Percentiles rank a stretch among this genome's conserved stretches.
phyloP scores from a whole-genome alignment of 2,797 vertebrate species.

The Triplophysa yarkandensis region DNA sequence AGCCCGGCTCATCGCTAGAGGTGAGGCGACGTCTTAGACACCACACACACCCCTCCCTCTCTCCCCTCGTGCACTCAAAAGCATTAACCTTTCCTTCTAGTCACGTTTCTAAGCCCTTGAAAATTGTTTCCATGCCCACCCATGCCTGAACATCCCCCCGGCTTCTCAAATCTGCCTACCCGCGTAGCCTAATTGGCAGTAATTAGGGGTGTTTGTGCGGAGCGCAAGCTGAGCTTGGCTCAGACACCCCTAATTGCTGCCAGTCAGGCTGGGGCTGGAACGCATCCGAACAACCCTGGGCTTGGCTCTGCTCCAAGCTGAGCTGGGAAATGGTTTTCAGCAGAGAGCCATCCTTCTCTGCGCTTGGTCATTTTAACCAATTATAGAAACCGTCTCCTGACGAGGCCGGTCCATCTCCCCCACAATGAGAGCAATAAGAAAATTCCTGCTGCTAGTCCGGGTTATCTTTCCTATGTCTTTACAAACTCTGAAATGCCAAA shows the following conservation, averaged over 20 bases:
- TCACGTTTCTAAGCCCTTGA: conserved; percentile 84
- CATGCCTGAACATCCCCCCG: conserved; percentile 80
- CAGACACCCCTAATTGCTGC: conserved; percentile 87
- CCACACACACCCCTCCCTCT: conserved; percentile 35
- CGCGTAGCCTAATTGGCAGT: conserved; percentile 86
- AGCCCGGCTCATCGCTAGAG: conserved; percentile 95
- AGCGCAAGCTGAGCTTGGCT: conserved; percentile 83
- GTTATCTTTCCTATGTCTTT: conserved; percentile 1
- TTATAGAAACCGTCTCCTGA: conserved; percentile 82
- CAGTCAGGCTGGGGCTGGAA: conserved; percentile 86
- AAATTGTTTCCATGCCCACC: conserved; percentile 84
- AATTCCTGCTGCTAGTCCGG: conserved; percentile 45
- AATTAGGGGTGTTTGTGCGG: conserved; percentile 85
- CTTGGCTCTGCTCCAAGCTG: conserved; percentile 82
- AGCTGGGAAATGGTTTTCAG: conserved; percentile 86
- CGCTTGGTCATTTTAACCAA: conserved; percentile 86
- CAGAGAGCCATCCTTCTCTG: conserved; percentile 77
- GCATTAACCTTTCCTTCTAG: conserved; percentile 87
- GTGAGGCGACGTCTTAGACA: conserved; percentile 77
- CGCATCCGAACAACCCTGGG: conserved; percentile 80
- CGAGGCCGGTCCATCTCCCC: conserved; percentile 79
- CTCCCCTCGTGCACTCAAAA: conserved; percentile 72
- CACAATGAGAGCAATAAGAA: conserved; percentile 74
- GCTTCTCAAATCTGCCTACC: conserved; percentile 85
- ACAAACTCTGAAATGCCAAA: conserved; percentile 10